Percentiles rank a stretch among this genome's conserved stretches.
These are phyloP conservation scores for Leucoraja ocellata DNA, from an alignment of 2,797 vertebrate species.

Conservation along the genomic window DNA sequence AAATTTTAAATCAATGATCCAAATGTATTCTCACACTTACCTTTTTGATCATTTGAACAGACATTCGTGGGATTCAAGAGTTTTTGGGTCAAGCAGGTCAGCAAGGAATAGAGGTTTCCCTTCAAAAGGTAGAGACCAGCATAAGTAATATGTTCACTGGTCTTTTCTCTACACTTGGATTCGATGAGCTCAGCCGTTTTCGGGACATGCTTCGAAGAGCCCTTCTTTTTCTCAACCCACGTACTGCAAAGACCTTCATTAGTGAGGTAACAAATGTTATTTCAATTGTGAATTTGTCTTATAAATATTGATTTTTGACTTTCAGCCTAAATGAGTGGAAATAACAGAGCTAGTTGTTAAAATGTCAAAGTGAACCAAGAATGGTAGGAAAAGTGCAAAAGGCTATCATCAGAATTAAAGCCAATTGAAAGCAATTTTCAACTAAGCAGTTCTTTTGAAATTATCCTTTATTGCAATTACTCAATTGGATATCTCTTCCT, in stretches of 20 bases:
- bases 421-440: neutral
- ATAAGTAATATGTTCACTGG: slow-evolving; percentile 26
- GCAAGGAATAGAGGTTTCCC: slow-evolving; percentile 27
- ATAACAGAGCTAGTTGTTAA: neutral
- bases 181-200: slow-evolving; percentile 33
- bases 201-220: slow-evolving; percentile 37
- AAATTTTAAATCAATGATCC: neutral
- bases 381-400: neutral
- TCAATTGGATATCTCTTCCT: neutral
- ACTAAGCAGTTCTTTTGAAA: neutral
- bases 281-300: neutral
- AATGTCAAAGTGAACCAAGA: neutral
- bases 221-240: slow-evolving; percentile 30
- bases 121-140: slow-evolving; percentile 35
- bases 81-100: slow-evolving; percentile 28
- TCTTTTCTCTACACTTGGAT: slow-evolving; percentile 26
- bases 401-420: neutral
- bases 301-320: neutral
- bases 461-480: neutral
- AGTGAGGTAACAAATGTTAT: slow-evolving; percentile 31
- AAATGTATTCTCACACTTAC: neutral
- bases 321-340: neutral
- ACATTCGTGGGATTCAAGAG: slow-evolving; percentile 36
- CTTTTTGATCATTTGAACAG: slow-evolving; percentile 10
- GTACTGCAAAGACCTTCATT: slow-evolving; percentile 35